Base-by-base conservation (phyloP, 2,797 vertebrate species). In the Gila robusta region DNA sequence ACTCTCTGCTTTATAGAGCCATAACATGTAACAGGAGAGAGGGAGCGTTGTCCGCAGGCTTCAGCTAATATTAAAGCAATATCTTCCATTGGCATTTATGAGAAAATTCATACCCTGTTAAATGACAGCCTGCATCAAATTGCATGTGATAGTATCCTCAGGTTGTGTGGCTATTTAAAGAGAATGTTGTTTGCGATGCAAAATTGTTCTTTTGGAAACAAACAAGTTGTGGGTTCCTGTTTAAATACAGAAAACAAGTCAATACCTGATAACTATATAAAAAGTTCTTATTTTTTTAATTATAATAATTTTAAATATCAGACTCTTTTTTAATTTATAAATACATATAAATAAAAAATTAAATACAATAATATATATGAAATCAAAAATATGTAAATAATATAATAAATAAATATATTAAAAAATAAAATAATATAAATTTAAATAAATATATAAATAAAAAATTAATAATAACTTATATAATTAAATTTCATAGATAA, bases 11-110 rank as follows among this genome's bases (percentile, higher is more conserved):
- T 88, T 84, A 89, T 52, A 78, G 76, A 56, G 72, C 89, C 74
- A 79, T 90, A 82, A 88, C 85, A 71, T 37, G 72, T 72, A 80
- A 10, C 21, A 69, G 28, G 23, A 62, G 83, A 76, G 52, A 49
- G 16, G 17, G 23, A 64, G 37, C 41, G 26, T 7, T 78, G 44
- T 52, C 85, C 5, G 37, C 73, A 59, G 26, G 67, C 56, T 74
- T 87, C 44, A 76, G 56, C 67, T 83, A 32, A 49, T 37, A 90
- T 84, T 81, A 41, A 64, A 82, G 26, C 23, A 23, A 56, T 73
- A 85, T 80, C 71, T 71, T 72, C 54, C 73, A 86, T 37, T 81
- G 87, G 86, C 82, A 86, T 86, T 85, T 84, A 87, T 26, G 52
- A 54, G 17, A 17, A 78, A 84, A 74, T 56, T 74, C 41, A 81